Percentiles rank a stretch among this genome's conserved stretches.
These are phyloP conservation scores for Proisotoma minuta DNA, from an alignment of 2,888 invertebrate species.

Conservation along the genomic window DNA sequence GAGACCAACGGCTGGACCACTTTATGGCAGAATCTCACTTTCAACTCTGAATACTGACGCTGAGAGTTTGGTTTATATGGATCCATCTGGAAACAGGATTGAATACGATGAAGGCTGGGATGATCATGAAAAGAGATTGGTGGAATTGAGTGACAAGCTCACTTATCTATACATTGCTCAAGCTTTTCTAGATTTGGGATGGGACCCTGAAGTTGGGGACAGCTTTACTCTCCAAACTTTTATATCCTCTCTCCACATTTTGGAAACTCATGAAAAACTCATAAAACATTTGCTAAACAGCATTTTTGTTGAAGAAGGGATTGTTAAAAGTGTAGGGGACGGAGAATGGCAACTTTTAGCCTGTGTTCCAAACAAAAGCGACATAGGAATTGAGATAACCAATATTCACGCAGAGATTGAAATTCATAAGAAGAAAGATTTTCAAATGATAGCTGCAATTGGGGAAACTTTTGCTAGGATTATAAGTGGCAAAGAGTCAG, in stretches of 20 bases:
- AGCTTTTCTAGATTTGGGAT: constrained; percentile 8
- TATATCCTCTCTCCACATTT: neutral
- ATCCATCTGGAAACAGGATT: neutral
- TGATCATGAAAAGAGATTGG: neutral
- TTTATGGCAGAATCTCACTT: neutral
- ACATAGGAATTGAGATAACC: neutral
- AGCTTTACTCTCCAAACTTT: neutral
- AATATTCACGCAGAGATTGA: neutral
- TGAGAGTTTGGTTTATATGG: neutral
- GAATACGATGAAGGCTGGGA: neutral
- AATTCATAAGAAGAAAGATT: neutral
- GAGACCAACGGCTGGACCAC: constrained; percentile 9
- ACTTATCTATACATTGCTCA: constrained; percentile 4
- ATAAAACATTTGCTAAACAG: neutral
- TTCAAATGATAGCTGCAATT: neutral
- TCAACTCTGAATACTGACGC: neutral
- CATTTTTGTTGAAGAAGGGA: constrained; percentile 3
- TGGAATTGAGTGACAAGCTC: neutral
- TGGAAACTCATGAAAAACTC: constrained; percentile 2
- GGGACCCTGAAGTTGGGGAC: constrained; percentile 5
- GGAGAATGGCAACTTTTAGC: neutral
- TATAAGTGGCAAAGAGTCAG: constrained; percentile 24
- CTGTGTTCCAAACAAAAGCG: neutral
- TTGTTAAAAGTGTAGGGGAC: neutral
- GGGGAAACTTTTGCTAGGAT: constrained; percentile 23